Evolutionary conservation across 2,113 vertebrate genomes (phyloP).

Genomic region (Psilopsiagon aymara): DNA sequence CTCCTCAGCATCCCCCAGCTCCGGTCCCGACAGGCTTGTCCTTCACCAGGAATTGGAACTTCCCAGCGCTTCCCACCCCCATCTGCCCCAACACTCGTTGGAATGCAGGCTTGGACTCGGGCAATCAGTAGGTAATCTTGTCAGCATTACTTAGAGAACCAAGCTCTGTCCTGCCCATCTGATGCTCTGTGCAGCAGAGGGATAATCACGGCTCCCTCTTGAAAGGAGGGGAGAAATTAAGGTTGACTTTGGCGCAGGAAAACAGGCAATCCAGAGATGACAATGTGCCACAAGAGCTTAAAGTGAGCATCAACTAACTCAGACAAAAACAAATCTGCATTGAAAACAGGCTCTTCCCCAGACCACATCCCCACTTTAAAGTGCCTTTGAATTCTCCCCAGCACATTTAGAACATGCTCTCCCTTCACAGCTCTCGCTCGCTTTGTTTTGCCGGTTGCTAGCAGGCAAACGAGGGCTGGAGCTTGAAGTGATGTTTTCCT

Average conservation of each 20-base stretch:
- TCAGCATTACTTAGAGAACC: background rate
- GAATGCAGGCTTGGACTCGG: background rate
- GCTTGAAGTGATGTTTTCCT: background rate
- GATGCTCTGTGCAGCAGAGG: conserved; percentile 37
- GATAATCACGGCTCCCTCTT: conserved; percentile 41
- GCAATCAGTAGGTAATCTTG: background rate
- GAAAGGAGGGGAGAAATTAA: conserved; percentile 52
- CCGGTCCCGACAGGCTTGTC: background rate
- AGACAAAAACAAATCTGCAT: conserved; percentile 60
- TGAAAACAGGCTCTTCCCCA: conserved; percentile 44
- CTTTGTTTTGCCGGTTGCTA: background rate
- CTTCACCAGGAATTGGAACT: conserved; percentile 13
- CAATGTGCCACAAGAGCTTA: conserved; percentile 48
- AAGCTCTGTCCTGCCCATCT: conserved; percentile 39
- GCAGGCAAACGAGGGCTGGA: conserved; percentile 31
- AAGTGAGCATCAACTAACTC: conserved; percentile 66
- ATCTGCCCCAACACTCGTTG: conserved; percentile 40
- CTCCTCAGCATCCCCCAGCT: background rate
- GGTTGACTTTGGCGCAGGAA: conserved; percentile 52
- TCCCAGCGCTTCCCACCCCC: background rate
- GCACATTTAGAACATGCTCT: conserved; percentile 17
- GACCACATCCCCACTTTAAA: conserved; percentile 47
- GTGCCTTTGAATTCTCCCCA: conserved; percentile 52
- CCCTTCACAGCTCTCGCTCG: background rate
- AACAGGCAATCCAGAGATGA: conserved; percentile 51